These are phyloP conservation scores for Beroe forskalii DNA, from an alignment of 37 sponge, comb jelly and placozoan species.

Conservation along the genomic window DNA sequence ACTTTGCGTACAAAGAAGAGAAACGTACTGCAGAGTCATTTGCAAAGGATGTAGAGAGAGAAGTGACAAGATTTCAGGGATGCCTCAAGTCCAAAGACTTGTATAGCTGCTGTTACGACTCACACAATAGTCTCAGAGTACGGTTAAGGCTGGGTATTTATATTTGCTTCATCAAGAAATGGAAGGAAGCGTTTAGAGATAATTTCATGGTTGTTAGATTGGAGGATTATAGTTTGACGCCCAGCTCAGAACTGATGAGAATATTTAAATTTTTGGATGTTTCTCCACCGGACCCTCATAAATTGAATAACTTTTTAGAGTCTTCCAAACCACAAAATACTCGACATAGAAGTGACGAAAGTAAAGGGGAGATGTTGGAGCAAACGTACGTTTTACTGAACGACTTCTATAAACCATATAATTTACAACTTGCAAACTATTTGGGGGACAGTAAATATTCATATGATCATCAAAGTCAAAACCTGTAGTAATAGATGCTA, in stretches of 20 bases:
- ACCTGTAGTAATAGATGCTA: too few species aligned
- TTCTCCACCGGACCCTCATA: background rate
- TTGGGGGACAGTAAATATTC: too few species aligned
- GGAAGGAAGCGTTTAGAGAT: too few species aligned
- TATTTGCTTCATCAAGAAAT: background rate
- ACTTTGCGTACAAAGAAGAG: background rate
- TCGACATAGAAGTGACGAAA: background rate
- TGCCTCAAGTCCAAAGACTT: background rate
- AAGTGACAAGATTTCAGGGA: background rate
- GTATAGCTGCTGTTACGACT: conserved; percentile 5
- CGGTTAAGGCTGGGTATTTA: conserved; percentile 6
- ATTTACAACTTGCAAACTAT: too few species aligned
- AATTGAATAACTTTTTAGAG: background rate
- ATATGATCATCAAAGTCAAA: too few species aligned
- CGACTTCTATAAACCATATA: conserved; percentile 41
- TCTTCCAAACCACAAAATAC: background rate
- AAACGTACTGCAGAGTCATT: background rate
- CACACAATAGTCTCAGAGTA: conserved; percentile 6
- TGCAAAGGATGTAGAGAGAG: background rate
- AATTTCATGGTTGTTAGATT: background rate
- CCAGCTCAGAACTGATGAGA: too few species aligned
- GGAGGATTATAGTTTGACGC: background rate
- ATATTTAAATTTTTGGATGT: background rate
- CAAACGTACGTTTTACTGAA: background rate
- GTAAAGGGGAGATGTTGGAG: conserved; percentile 12